Percentiles rank a stretch among this genome's conserved stretches.
Conservation (phyloP, 2,113 vertebrate genomes). For the Lates calcarifer region DNA sequence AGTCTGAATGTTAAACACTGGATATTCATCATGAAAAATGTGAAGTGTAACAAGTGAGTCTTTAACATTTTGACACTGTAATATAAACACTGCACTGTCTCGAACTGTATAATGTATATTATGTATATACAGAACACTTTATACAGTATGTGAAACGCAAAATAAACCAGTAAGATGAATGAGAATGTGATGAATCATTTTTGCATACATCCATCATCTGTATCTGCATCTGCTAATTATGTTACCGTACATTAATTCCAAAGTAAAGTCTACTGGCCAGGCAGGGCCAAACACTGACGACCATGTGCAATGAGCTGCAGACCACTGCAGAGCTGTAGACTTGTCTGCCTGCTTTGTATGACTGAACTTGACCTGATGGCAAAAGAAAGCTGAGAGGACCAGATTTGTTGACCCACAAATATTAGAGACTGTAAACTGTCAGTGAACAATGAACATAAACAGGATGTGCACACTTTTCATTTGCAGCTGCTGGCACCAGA, state of each 20-base stretch:
- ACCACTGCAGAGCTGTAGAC: no score
- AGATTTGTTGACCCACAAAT: no score
- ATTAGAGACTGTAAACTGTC: no score
- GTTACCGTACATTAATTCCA: not conserved
- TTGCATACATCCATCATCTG: not conserved
- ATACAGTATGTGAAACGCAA: constrained; percentile 64
- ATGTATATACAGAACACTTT: constrained; percentile 78
- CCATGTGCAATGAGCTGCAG: no score
- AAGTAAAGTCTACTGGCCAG: not conserved
- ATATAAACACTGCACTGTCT: constrained; percentile 55
- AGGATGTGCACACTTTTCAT: no score
- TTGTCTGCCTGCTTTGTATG: no score
- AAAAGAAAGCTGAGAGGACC: no score
- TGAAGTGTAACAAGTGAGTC: constrained; percentile 34
- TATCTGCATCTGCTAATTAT: not conserved
- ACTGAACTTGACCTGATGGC: no score
- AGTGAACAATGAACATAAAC: no score
- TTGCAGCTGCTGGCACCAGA: no score
- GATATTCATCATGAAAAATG: constrained; percentile 56
- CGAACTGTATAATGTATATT: constrained; percentile 67
- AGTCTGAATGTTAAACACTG: constrained; percentile 67
- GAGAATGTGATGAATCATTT: not conserved
- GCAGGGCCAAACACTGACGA: no score
- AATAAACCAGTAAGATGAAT: constrained; percentile 67
- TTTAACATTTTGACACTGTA: constrained; percentile 55